A percentile compares a stretch with the other conserved stretches of the same genome.
phyloP scores from a whole-genome alignment of 2,888 invertebrate genomes.

The Elmis aenea region DNA sequence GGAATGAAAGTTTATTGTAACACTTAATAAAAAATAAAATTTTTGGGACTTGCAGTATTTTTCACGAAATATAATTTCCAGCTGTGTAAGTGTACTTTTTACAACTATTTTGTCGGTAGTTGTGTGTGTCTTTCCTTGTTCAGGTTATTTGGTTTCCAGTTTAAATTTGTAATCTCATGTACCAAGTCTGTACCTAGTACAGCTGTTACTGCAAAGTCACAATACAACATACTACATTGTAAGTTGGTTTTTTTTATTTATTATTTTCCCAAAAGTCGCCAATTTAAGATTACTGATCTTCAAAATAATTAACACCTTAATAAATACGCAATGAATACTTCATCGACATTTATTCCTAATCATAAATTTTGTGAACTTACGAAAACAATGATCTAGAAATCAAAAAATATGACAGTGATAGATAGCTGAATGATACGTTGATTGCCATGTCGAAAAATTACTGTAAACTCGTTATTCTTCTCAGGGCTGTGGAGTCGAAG shows the following conservation, averaged over 20 bases:
- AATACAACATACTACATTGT: conserved; percentile 43
- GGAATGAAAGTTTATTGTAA: conserved; percentile 44
- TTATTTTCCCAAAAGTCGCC: too few species aligned
- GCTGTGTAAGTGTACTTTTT: conserved; percentile 44
- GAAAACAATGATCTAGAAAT: too few species aligned
- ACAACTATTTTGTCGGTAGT: conserved; percentile 44
- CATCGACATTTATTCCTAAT: too few species aligned
- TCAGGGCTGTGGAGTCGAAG: too few species aligned
- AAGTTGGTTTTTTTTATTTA: conserved; percentile 29
- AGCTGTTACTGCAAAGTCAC: conserved; percentile 39
- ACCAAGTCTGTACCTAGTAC: conserved; percentile 32
- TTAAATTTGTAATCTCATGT: conserved; percentile 38
- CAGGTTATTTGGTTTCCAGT: conserved; percentile 35
- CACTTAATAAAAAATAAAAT: conserved; percentile 33
- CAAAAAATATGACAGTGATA: too few species aligned
- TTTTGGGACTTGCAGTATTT: conserved; percentile 37
- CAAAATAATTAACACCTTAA: too few species aligned
- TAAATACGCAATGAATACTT: too few species aligned
- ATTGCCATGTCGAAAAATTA: too few species aligned
- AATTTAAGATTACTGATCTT: too few species aligned
- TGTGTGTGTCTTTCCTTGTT: conserved; percentile 43
- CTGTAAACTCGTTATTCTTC: too few species aligned
- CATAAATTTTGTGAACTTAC: too few species aligned
- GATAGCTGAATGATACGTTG: too few species aligned
- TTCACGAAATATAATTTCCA: conserved; percentile 34